Evolutionary conservation across 2,797 vertebrate genomes (phyloP).

Genomic region (Cyprinella venusta): DNA sequence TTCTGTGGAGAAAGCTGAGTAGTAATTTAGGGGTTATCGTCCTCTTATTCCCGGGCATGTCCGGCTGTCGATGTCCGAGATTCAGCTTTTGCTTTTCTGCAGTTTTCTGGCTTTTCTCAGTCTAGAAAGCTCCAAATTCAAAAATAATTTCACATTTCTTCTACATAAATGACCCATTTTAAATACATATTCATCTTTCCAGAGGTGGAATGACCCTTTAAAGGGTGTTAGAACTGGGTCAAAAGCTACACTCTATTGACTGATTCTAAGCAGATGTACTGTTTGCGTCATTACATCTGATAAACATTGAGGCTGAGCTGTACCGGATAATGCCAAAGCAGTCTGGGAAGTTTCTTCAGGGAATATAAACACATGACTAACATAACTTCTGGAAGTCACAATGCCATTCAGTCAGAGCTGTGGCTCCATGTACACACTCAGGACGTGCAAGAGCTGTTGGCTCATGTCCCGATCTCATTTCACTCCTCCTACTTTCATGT

Average conservation of each 20-base stretch:
- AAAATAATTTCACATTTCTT: too few relatives aligned
- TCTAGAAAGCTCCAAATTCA: too few relatives aligned
- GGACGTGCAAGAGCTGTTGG: neutral
- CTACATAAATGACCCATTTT: too few relatives aligned
- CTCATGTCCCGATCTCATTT: neutral
- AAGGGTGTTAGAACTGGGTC: neutral
- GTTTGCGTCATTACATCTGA: neutral
- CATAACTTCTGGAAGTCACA: neutral
- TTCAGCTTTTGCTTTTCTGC: too few relatives aligned
- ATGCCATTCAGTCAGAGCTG: neutral
- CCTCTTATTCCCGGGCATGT: too few relatives aligned
- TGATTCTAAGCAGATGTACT: neutral
- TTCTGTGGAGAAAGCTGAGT: too few relatives aligned
- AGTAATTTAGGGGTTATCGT: too few relatives aligned
- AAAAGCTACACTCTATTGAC: neutral
- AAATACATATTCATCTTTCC: too few relatives aligned
- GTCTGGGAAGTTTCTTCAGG: neutral
- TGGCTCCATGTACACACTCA: neutral
- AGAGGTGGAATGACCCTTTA: too few relatives aligned
- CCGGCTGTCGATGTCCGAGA: too few relatives aligned
- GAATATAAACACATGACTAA: neutral
- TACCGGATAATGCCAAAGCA: neutral
- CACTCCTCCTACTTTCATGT: neutral
- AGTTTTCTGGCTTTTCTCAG: too few relatives aligned
- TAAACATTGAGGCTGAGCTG: slow-evolving; percentile 10